Percentiles rank a stretch among this genome's conserved stretches.
Conservation (phyloP, 2,113 vertebrate species). For the Heliornis fulica region DNA sequence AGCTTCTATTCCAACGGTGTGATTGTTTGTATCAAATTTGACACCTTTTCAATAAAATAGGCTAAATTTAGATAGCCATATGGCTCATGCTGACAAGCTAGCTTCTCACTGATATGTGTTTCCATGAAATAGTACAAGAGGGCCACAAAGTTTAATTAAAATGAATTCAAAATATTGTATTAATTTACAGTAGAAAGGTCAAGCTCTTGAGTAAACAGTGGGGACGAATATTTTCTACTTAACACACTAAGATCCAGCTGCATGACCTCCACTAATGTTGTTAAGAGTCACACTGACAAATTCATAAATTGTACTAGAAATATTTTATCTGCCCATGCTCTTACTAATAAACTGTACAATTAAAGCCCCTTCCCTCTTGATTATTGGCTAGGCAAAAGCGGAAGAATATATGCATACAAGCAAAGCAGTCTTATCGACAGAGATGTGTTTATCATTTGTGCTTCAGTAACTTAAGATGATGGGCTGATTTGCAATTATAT, state of each 20-base stretch:
- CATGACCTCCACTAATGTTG: conserved; percentile 45
- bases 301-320: conserved; percentile 31
- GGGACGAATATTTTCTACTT: conserved; percentile 19
- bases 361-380: not conserved
- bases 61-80: conserved; percentile 68
- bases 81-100: conserved; percentile 54
- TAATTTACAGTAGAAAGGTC: conserved; percentile 66
- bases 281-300: conserved; percentile 38
- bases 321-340: conserved; percentile 14
- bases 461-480: not conserved
- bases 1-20: not conserved
- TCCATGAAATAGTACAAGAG: conserved; percentile 25
- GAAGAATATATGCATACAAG: not conserved
- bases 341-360: not conserved
- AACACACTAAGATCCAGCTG: conserved; percentile 29
- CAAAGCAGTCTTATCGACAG: not conserved
- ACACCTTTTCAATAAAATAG: conserved; percentile 55
- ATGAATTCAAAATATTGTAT: conserved; percentile 64
- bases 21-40: conserved; percentile 39
- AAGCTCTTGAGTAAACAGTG: conserved; percentile 46
- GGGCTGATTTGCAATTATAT: not conserved
- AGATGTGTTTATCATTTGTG: not conserved
- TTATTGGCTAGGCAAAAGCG: not conserved
- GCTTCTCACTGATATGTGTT: conserved; percentile 16
- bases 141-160: conserved; percentile 61